These are phyloP conservation scores for Acridotheres tristis DNA, from an alignment of 2,797 vertebrate species.

Conservation along the genomic window DNA sequence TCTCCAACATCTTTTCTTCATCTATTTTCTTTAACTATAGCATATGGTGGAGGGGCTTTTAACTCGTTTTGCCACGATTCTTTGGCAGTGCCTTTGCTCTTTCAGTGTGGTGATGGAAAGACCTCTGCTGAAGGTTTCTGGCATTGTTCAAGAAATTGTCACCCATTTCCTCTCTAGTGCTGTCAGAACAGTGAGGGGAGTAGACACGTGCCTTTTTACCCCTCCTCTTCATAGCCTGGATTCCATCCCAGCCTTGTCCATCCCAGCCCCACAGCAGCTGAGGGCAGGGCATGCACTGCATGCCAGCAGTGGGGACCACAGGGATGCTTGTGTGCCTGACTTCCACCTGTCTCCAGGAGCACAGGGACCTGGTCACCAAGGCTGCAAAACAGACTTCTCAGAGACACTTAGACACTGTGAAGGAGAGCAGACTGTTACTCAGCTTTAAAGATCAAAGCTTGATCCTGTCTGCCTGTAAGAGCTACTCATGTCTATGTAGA, in stretches of 20 bases:
- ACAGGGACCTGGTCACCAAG: neutral
- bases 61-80: neutral
- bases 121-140: neutral
- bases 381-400: neutral
- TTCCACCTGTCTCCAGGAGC: neutral
- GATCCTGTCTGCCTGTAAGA: neutral
- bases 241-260: neutral
- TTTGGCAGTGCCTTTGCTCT: neutral
- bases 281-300: fast-evolving
- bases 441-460: neutral
- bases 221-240: neutral
- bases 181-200: neutral
- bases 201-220: neutral
- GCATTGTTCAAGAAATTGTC: neutral
- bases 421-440: neutral
- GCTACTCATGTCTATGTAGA: neutral
- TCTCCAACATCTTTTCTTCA: neutral
- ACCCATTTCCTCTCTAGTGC: neutral
- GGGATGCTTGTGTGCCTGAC: neutral
- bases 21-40: neutral
- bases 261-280: neutral
- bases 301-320: neutral
- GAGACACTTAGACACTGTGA: neutral
- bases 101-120: neutral
- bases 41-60: neutral